Conservation (phyloP, 2,888 invertebrate genomes). For the Schizaphis graminum region DNA sequence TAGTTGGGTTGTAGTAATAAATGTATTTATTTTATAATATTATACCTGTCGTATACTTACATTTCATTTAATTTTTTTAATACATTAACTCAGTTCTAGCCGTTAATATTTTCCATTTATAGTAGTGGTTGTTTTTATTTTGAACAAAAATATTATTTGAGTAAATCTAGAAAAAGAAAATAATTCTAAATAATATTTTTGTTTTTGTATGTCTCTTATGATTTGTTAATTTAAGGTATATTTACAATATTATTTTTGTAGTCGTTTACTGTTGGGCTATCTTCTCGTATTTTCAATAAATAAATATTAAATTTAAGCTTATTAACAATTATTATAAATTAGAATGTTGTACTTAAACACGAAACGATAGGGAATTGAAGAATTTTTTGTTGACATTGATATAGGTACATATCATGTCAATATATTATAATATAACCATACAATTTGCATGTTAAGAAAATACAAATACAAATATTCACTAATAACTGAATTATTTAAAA, state of each 20-base stretch:
- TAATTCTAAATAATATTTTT: neutral
- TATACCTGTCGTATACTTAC: neutral
- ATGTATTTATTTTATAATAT: slow-evolving; percentile 25
- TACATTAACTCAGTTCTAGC: neutral
- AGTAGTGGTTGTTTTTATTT: neutral
- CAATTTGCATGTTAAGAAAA: neutral
- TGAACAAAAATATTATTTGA: neutral
- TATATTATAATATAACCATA: neutral
- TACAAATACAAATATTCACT: neutral
- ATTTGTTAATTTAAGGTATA: neutral
- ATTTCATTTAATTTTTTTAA: neutral
- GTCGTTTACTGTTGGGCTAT: neutral
- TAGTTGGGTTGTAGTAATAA: neutral
- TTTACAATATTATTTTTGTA: neutral
- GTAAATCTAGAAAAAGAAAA: neutral
- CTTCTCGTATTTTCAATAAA: neutral
- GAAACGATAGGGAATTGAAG: neutral
- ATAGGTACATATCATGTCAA: neutral
- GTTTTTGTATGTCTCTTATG: neutral
- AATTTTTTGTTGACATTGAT: neutral
- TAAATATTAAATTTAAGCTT: neutral
- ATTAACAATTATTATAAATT: neutral
- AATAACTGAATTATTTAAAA: neutral
- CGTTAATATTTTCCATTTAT: neutral
- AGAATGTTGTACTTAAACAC: neutral